Evolutionary conservation across 2,888 invertebrate species (phyloP).

Genomic region (Orthonevra nobilis): DNA sequence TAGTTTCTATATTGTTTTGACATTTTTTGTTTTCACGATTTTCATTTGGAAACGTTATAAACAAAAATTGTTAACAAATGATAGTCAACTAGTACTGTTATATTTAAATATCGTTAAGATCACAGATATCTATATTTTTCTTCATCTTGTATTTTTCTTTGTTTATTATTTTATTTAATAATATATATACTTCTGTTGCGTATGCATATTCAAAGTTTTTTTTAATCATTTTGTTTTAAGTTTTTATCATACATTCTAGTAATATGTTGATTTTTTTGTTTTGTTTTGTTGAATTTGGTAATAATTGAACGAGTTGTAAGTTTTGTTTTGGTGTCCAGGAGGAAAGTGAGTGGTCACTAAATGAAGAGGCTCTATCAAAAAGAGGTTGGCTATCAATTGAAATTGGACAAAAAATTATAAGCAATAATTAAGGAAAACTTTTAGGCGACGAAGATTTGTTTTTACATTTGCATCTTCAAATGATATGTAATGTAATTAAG

Average conservation of each 20-base stretch:
- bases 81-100: slow-evolving; percentile 69
- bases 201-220: too few species aligned
- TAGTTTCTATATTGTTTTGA: slow-evolving; percentile 46
- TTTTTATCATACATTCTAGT: slow-evolving; percentile 54
- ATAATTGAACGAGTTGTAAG: slow-evolving; percentile 66
- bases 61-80: slow-evolving; percentile 54
- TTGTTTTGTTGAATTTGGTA: slow-evolving; percentile 65
- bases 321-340: slow-evolving; percentile 27
- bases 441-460: too few species aligned
- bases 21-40: slow-evolving; percentile 40
- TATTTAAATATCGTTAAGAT: slow-evolving; percentile 80
- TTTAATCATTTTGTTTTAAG: slow-evolving; percentile 36
- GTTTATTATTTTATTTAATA: slow-evolving; percentile 34
- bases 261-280: slow-evolving; percentile 60
- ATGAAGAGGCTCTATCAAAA: too few species aligned
- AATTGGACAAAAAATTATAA: too few species aligned
- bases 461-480: too few species aligned
- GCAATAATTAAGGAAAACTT: too few species aligned
- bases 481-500: too few species aligned
- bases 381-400: too few species aligned
- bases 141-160: slow-evolving; percentile 47
- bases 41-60: slow-evolving; percentile 31
- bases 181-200: slow-evolving; percentile 54
- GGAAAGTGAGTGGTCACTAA: neutral
- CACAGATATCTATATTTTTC: slow-evolving; percentile 80